Base-by-base conservation (phyloP, 2,888 invertebrate species). In the Noctua fimbriata region DNA sequence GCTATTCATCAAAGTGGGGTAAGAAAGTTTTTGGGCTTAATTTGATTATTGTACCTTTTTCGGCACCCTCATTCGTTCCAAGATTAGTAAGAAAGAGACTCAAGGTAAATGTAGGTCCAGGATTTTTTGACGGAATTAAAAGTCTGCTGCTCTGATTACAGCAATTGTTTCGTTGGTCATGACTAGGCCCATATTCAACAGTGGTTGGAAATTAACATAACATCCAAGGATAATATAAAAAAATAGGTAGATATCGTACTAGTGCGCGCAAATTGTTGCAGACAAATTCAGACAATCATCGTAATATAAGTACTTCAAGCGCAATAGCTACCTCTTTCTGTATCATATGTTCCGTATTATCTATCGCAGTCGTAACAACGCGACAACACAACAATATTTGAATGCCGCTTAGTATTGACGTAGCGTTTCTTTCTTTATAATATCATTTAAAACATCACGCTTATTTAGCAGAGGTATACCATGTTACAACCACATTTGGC, bases 41-140 rank as follows among this genome's bases (percentile, higher is more conserved):
- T 82, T 77, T 81, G 69, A 78, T 81, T 85, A 58, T 58, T 69
- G 32, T 63, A 58, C 66, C 73, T 63, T 82, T 81, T 72, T 81
- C 52, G 75, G 52, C 44, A 36, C 75, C 67, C 52, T 75, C 36
- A 32, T 67, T 71, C 41, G 55, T 77, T 14, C 78, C 52, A 70
- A 67, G 36, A 70, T 82, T 52, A 52, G 28, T 66, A 70, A 16
- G 60, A 49, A 66, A 66, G 18, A 47, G 41, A 28, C 41, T 44
- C n/a, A 44, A 58, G 49, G 58, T 49, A 32, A 58, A 75, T 28
- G 55, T 70, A 6, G 28, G 28, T 36, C 2, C n/a, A 21, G 49
- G 10, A 41, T 1, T 49, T 52, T 58, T 49, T 47, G 16, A 21
- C 4, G 18, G 24, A 67, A 60, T 52, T 10, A 9, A 21, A 71